Evolutionary conservation across 2,888 invertebrate genomes (phyloP), one percentile per base, ranked within the genome.

Genomic region (Chrysolina oricalcia): DNA sequence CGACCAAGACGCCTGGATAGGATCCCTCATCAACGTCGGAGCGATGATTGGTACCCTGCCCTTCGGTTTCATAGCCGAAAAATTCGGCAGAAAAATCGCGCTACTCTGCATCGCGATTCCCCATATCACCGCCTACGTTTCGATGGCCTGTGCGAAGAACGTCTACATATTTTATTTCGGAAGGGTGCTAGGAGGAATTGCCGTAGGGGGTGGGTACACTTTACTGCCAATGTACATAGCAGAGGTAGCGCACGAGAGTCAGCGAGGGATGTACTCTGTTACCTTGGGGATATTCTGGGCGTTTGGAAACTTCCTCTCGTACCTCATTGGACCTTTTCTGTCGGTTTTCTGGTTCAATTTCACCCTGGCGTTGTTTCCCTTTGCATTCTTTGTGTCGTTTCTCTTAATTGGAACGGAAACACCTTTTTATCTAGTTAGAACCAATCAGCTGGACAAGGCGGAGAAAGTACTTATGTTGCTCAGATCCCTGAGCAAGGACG

Each of bases 211-310:
- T 83, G 90, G 93, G 15, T 94, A 93, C 89, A 93, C 94, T 0
- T 91, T 93, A 1, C 92, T 93, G 0, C 96, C 97, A 0, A 94
- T 96, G 92, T 97, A 97, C 88, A 92, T 96, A 77, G 95, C 95
- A 56, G 97, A 97, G 88, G 94, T 96, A 48, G 92, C 96, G 0
- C 88, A 94, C 89, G 93, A 93, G 75, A 93, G 93, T 19, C 91
- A 93, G 11, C 90, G 97, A 78, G 97, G 97, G 0, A 92, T 94
- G 0, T 89, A 97, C 0, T 80, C 81, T 5, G 81, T 78, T 0
- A 92, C 95, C 75, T 91, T 96, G 74, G 94, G 95, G 82, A 89
- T 93, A 62, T 95, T 95, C 89, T 92, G 95, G 78, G 89, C 89
- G 0, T 72, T 92, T 2, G 96, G 96, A 3, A 92, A 93, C 84